Evolutionary conservation across 2,113 vertebrate species (phyloP).

Genomic region (Athene cunicularia): DNA sequence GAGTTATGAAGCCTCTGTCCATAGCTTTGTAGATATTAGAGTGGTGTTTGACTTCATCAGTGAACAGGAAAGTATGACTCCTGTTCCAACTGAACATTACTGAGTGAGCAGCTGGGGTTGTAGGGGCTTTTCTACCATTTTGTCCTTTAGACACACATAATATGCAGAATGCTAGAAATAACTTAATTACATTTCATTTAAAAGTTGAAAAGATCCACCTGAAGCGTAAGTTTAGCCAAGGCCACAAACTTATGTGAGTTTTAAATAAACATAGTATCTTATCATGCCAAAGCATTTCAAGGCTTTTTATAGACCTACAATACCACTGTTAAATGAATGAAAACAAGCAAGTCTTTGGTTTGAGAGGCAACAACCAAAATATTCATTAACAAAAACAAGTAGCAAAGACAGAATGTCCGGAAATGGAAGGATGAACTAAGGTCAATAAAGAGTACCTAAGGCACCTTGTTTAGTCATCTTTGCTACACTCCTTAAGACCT

Average conservation of each 20-base stretch:
- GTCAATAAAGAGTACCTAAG: conserved; percentile 80
- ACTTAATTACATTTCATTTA: conserved; percentile 20
- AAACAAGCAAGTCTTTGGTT: conserved; percentile 79
- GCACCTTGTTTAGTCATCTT: conserved; percentile 77
- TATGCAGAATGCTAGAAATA: conserved; percentile 44
- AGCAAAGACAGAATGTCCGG: conserved; percentile 48
- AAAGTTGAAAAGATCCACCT: conserved; percentile 42
- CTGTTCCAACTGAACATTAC: neutral
- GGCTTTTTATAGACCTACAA: conserved; percentile 14
- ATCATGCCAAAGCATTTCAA: conserved; percentile 31
- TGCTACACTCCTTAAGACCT: conserved; percentile 73
- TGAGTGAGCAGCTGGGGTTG: neutral
- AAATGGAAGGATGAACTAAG: conserved; percentile 68
- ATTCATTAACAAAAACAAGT: conserved; percentile 58
- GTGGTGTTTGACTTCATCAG: neutral
- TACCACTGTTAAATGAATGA: conserved; percentile 52
- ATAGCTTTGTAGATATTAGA: neutral
- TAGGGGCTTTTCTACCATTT: neutral
- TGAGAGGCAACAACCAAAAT: conserved; percentile 58
- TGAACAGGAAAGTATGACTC: neutral
- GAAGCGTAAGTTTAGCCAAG: conserved; percentile 45
- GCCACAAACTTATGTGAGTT: conserved; percentile 51
- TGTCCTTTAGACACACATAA: neutral
- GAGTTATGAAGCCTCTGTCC: neutral
- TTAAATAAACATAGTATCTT: conserved; percentile 29